A percentile compares a stretch with the other conserved stretches of the same genome.
Evolutionary conservation across 2,888 invertebrate genomes (phyloP).

Genomic region (Caenorhabditis angaria): DNA sequence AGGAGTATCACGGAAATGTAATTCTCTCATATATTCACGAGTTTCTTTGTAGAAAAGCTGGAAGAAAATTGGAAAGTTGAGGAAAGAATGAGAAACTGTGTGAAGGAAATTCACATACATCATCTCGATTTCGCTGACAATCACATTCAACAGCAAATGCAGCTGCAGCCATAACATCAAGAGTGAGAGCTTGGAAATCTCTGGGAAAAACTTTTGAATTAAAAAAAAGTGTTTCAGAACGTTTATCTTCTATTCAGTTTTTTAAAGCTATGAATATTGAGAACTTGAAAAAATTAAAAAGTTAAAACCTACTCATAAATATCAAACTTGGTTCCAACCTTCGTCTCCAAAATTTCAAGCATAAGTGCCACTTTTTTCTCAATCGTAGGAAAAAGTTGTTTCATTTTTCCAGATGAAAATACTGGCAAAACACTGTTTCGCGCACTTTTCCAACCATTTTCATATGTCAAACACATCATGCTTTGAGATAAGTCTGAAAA

Average conservation of each 20-base stretch:
- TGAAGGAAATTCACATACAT: too few relatives aligned
- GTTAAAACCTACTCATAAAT: slow-evolving; percentile 55
- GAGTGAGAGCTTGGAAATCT: slow-evolving; percentile 63
- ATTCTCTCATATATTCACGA: slow-evolving; percentile 14
- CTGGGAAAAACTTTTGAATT: slow-evolving; percentile 51
- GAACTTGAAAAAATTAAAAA: slow-evolving; percentile 6
- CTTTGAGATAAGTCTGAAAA: background rate
- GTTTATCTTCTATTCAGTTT: background rate
- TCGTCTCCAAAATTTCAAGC: slow-evolving; percentile 43
- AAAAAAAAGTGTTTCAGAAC: background rate
- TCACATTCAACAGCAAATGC: slow-evolving; percentile 60
- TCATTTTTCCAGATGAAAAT: slow-evolving; percentile 48
- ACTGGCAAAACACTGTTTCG: slow-evolving; percentile 25
- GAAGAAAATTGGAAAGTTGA: too few relatives aligned
- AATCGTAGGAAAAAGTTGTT: slow-evolving; percentile 46
- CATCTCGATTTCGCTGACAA: slow-evolving; percentile 49
- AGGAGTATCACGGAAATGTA: slow-evolving; percentile 16
- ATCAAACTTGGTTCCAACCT: slow-evolving; percentile 42
- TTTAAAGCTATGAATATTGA: background rate
- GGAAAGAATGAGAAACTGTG: too few relatives aligned
- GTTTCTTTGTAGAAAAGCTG: slow-evolving; percentile 12
- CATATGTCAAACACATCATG: slow-evolving; percentile 9
- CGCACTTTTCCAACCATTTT: slow-evolving; percentile 26
- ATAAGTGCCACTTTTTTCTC: slow-evolving; percentile 43
- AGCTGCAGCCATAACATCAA: slow-evolving; percentile 62